Evolutionary conservation across 1,140 invertebrate species (phyloP).

Genomic region (Micrasema minimum): DNA sequence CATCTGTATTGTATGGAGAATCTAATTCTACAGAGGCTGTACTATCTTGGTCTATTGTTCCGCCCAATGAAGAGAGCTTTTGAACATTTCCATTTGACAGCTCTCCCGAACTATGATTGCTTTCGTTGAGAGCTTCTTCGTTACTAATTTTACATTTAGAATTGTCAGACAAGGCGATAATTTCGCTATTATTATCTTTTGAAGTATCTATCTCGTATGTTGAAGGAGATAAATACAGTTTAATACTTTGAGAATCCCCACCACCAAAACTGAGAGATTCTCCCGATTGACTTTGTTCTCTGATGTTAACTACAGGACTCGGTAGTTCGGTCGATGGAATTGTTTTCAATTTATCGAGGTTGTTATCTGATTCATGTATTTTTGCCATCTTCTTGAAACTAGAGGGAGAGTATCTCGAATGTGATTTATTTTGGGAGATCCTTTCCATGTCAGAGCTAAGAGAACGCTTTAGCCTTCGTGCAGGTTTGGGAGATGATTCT

Average conservation of each 20-base stretch:
- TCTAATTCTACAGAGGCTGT: slow-evolving; percentile 42
- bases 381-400: slow-evolving; percentile 1
- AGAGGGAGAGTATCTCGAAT: not conserved
- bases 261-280: slow-evolving; percentile 9
- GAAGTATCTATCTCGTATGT: slow-evolving; percentile 14
- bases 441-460: slow-evolving; percentile 36
- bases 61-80: slow-evolving; percentile 8
- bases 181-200: slow-evolving; percentile 17
- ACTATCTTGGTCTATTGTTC: slow-evolving; percentile 35
- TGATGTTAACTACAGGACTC: not conserved
- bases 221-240: slow-evolving; percentile 34
- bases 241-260: slow-evolving; percentile 47
- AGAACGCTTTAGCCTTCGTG: slow-evolving; percentile 31
- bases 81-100: slow-evolving; percentile 24
- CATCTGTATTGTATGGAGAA: slow-evolving; percentile 34
- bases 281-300: not conserved
- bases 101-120: slow-evolving; percentile 4
- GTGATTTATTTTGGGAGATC: not conserved
- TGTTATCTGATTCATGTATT: not conserved
- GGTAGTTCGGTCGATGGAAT: not conserved
- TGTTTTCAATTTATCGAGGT: too few species aligned
- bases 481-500: not conserved
- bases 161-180: not conserved
- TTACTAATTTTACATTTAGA: not conserved
- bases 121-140: slow-evolving; percentile 1